phyloP scores from a whole-genome alignment of 2,797 vertebrate species.

The Melanotaenia boesemani region DNA sequence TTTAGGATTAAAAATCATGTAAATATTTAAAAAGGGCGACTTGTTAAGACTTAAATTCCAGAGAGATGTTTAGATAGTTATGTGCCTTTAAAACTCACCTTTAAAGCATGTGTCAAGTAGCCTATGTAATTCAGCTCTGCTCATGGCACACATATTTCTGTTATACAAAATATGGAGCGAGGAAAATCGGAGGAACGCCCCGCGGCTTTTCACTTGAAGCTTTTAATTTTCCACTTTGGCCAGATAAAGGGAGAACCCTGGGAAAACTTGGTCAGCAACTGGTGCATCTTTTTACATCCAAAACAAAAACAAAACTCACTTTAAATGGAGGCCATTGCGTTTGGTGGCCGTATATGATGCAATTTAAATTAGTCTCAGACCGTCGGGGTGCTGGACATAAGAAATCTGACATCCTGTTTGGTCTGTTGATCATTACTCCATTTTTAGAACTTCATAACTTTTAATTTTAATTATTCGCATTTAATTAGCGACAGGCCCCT shows the following conservation, averaged over 20 bases:
- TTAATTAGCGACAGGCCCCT: too few species aligned
- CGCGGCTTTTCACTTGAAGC: constrained; percentile 74
- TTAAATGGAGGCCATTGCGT: constrained; percentile 26
- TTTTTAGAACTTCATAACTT: not conserved
- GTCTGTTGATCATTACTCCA: not conserved
- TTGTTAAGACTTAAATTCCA: too few species aligned
- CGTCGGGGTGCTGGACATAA: not conserved
- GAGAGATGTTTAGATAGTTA: too few species aligned
- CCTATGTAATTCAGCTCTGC: constrained; percentile 34
- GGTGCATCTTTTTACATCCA: constrained; percentile 40
- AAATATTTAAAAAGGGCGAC: too few species aligned
- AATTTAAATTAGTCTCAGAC: not conserved
- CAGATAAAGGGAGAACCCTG: constrained; percentile 76
- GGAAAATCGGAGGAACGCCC: constrained; percentile 83
- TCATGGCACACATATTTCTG: constrained; percentile 60
- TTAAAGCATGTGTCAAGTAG: not conserved
- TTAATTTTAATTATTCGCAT: not conserved
- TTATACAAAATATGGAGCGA: constrained; percentile 80
- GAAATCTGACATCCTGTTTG: not conserved
- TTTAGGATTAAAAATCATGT: too few species aligned
- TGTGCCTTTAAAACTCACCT: too few species aligned
- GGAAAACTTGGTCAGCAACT: constrained; percentile 63
- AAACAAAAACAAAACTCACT: constrained; percentile 49
- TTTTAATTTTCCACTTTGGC: constrained; percentile 81
- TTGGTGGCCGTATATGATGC: constrained; percentile 53